Base-by-base conservation (phyloP, 2,113 vertebrate species). In the Pterocles gutturalis region DNA sequence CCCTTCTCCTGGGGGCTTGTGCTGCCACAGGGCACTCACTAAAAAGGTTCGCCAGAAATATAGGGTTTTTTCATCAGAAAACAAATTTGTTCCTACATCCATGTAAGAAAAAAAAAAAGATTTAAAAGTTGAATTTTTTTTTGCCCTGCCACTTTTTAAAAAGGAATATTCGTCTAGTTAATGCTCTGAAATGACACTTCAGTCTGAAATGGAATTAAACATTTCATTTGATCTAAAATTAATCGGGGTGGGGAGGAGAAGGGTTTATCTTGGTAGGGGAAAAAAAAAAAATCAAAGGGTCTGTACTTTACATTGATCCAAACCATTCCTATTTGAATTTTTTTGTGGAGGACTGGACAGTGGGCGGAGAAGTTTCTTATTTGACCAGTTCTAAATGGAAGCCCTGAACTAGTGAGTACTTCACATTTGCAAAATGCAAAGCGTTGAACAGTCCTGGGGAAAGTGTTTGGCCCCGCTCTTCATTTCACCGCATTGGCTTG, bases 221-320 rank as follows among this genome's bases (percentile, higher is more conserved):
- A 95, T 95, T 93, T 85, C 76, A 90, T 70, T 83, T 93, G 76
- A 92, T 96, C 93, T 92, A 96, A 97, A 93, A 97, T 93, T 92
- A 92, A 96, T 93, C 12, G 0, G 54, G 64, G 58, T 81, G 67
- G 79, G 91, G 51, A 96, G 79, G 46, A 83, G 49, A 93, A 94
- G 31, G 66, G 31, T 85, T 95, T 95, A 83, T 92, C 94, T 96
- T 83, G 58, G 75, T 43, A 45, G 36, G 55, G 45, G 8, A 2
- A 41, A 69, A 86, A 41, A 41, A 58, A 58, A 71, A 92, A 57
- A 93, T 86, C 82, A 94, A 85, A 92, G 86, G 36, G 36, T 73
- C 45, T 86, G 75, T 92, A 28, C 58, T 66, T 86, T 57, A 58
- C 86, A 81, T 43, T 49, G 79, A 90, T 93, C 83, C 75, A 86